These are phyloP conservation scores for Bufo gargarizans DNA, from an alignment of 2,113 vertebrate species.

Conservation along the genomic window DNA sequence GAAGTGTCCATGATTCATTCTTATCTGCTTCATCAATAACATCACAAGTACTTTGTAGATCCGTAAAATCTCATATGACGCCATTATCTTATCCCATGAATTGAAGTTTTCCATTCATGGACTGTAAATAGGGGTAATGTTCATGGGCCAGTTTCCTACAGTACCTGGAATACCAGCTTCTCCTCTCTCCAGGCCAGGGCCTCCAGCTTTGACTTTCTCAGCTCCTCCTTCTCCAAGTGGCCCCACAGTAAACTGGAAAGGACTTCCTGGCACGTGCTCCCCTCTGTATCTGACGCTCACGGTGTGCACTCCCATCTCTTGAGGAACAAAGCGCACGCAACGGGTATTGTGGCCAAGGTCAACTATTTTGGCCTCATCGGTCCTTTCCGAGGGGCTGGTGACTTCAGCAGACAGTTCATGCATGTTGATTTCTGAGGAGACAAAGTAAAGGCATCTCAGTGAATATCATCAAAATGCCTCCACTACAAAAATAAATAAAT, in stretches of 20 bases:
- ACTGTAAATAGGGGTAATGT: background rate
- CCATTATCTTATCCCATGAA: background rate
- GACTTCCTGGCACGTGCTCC: constrained; percentile 89
- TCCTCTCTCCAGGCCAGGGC: constrained; percentile 89
- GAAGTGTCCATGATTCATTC: background rate
- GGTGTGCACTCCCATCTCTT: constrained; percentile 92
- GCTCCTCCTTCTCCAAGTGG: constrained; percentile 93
- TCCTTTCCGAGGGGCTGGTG: constrained; percentile 84
- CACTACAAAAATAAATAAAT: background rate
- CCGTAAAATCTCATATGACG: too few species aligned
- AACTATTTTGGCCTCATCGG: constrained; percentile 83
- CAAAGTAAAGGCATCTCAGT: background rate
- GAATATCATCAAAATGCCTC: background rate
- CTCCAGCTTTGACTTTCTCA: constrained; percentile 88
- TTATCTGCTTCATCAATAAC: background rate
- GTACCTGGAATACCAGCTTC: constrained; percentile 87
- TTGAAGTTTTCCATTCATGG: background rate
- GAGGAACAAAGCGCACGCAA: constrained; percentile 91
- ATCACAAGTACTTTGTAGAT: background rate
- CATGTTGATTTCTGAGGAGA: constrained; percentile 80
- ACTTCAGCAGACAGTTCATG: constrained; percentile 88
- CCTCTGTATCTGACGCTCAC: constrained; percentile 90
- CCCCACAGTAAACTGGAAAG: constrained; percentile 98
- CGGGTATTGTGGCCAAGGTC: constrained; percentile 86
- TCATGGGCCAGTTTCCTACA: constrained; percentile 63